A percentile compares a stretch with the other conserved stretches of the same genome.
Evolutionary conservation across 2,113 vertebrate genomes (phyloP).

Genomic region (Lutjanus erythropterus): DNA sequence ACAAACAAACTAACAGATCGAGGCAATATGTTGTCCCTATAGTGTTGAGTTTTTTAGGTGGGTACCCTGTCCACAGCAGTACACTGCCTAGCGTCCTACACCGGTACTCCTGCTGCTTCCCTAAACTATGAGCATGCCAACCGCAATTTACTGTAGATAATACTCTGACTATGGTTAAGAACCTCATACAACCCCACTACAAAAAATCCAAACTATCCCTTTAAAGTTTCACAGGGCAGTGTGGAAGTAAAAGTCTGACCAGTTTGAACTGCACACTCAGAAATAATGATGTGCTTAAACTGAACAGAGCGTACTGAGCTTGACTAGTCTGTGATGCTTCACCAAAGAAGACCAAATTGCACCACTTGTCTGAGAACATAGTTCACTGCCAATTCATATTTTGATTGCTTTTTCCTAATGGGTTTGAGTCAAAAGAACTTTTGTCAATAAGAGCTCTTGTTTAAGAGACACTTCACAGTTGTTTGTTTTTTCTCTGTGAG

Average conservation of each 20-base stretch:
- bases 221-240: conserved; percentile 41
- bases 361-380: neutral
- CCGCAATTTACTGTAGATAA: too few species aligned
- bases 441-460: neutral
- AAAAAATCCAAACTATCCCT: too few species aligned
- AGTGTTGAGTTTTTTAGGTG: too few species aligned
- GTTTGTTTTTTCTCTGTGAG: neutral
- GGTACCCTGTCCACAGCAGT: too few species aligned
- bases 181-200: too few species aligned
- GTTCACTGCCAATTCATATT: neutral
- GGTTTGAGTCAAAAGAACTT: neutral
- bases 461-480: neutral
- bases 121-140: too few species aligned
- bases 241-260: neutral
- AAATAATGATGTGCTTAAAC: conserved; percentile 1
- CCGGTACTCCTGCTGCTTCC: too few species aligned
- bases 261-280: neutral
- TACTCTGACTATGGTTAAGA: too few species aligned
- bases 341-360: neutral
- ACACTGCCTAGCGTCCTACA: too few species aligned
- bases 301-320: neutral
- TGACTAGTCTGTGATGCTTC: neutral
- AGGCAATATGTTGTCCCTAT: too few species aligned
- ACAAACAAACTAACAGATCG: too few species aligned
- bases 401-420: neutral